These are phyloP conservation scores for Antennarius striatus DNA, from an alignment of 2,113 vertebrate genomes.

Conservation along the genomic window DNA sequence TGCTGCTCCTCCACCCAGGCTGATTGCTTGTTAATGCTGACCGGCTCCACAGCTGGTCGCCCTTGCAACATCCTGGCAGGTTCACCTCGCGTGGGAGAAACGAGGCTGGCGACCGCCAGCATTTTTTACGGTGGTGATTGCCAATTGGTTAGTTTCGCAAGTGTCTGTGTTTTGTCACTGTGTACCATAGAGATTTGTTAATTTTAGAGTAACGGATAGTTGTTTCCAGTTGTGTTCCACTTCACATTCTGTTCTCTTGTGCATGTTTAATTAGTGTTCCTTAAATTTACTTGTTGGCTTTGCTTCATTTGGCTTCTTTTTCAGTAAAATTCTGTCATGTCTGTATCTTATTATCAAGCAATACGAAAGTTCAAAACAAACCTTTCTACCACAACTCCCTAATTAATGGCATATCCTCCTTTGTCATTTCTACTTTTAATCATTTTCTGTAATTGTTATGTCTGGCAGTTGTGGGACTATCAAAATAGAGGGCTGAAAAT, in stretches of 20 bases:
- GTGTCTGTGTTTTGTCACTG: conserved; percentile 54
- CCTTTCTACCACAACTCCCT: conserved; percentile 1
- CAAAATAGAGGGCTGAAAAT: conserved; percentile 40
- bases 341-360: conserved; percentile 11
- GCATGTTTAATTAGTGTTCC: conserved; percentile 17
- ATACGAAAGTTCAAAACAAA: conserved; percentile 1
- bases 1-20: conserved; percentile 33
- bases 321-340: conserved; percentile 19
- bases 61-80: conserved; percentile 62
- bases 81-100: conserved; percentile 54
- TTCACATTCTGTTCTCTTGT: conserved; percentile 36
- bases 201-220: conserved; percentile 38
- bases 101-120: conserved; percentile 55
- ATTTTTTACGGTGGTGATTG: conserved; percentile 47
- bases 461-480: conserved; percentile 40
- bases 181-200: conserved; percentile 37
- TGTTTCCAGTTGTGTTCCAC: conserved; percentile 28
- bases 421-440: conserved; percentile 4
- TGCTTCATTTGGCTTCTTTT: conserved; percentile 31
- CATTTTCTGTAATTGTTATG: conserved; percentile 27
- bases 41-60: conserved; percentile 64
- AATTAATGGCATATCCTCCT: conserved; percentile 22
- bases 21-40: conserved; percentile 72
- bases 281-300: conserved; percentile 21
- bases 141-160: conserved; percentile 45